phyloP scores from a whole-genome alignment of 64 coral and sea anemone genomes.

The Trachythela sp. region DNA sequence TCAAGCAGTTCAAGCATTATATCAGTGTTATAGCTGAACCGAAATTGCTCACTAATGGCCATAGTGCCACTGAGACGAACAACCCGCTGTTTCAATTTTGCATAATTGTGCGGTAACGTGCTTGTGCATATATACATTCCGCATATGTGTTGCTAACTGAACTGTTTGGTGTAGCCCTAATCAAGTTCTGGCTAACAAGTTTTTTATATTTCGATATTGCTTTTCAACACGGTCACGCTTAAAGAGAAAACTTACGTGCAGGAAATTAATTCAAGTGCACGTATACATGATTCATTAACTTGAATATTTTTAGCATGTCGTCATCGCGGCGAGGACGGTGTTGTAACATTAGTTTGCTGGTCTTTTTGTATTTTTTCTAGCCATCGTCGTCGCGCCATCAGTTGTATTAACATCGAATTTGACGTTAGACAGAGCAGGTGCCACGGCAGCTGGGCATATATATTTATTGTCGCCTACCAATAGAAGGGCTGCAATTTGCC shows the following conservation, averaged over 20 bases:
- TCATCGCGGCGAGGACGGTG: not conserved
- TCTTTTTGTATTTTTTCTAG: not conserved
- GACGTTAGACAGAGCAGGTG: not conserved
- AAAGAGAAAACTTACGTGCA: not conserved
- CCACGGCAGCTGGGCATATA: not conserved
- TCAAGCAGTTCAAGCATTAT: too few species aligned
- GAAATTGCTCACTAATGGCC: too few species aligned
- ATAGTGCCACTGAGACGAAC: too few species aligned
- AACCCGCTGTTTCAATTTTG: too few species aligned
- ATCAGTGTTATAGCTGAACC: too few species aligned
- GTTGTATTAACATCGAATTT: not conserved
- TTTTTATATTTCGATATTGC: not conserved
- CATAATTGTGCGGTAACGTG: too few species aligned
- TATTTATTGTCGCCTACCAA: not conserved
- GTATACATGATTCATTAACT: not conserved
- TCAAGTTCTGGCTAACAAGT: too few species aligned
- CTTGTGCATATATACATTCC: too few species aligned
- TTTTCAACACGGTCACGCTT: not conserved
- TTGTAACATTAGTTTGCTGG: not conserved
- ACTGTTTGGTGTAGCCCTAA: too few species aligned
- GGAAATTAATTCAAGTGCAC: not conserved
- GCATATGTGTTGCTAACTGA: too few species aligned
- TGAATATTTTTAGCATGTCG: constrained; percentile 22
- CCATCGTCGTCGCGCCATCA: not conserved
- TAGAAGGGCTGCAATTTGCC: not conserved